phyloP scores from a whole-genome alignment of 2,113 vertebrate species.

The Tinamus guttatus region DNA sequence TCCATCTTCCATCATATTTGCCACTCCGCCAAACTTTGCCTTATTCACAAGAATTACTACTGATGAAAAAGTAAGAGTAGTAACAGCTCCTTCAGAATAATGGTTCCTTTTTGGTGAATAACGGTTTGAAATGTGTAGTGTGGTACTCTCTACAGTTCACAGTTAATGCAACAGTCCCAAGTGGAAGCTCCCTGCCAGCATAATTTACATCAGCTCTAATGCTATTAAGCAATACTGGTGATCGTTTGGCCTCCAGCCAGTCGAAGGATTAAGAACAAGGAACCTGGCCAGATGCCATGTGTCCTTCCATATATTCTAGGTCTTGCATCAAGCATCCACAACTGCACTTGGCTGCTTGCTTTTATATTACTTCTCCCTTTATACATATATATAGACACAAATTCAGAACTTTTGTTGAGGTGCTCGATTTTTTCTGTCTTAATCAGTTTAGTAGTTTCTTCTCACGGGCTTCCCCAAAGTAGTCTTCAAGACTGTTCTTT shows the following conservation, averaged over 20 bases:
- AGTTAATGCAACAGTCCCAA: neutral
- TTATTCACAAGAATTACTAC: neutral
- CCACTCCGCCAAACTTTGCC: neutral
- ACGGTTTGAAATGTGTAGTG: accelerated
- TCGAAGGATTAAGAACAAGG: neutral
- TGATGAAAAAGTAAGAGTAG: neutral
- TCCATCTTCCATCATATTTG: neutral
- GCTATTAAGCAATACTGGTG: neutral
- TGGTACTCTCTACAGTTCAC: neutral
- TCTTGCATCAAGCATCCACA: neutral
- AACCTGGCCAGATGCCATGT: neutral
- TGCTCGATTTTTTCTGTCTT: neutral
- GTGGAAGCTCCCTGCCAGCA: neutral
- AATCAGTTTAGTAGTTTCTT: neutral
- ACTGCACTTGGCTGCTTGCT: neutral
- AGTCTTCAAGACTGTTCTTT: neutral
- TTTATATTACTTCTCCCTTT: neutral
- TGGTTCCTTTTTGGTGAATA: accelerated
- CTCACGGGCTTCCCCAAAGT: neutral
- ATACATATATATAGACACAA: neutral
- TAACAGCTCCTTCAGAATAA: neutral
- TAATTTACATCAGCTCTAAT: neutral
- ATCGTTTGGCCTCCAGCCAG: accelerated
- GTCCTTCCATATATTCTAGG: neutral
- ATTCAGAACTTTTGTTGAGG: neutral